phyloP scores from a whole-genome alignment of 2,888 invertebrate species.

The Plebejus argus region DNA sequence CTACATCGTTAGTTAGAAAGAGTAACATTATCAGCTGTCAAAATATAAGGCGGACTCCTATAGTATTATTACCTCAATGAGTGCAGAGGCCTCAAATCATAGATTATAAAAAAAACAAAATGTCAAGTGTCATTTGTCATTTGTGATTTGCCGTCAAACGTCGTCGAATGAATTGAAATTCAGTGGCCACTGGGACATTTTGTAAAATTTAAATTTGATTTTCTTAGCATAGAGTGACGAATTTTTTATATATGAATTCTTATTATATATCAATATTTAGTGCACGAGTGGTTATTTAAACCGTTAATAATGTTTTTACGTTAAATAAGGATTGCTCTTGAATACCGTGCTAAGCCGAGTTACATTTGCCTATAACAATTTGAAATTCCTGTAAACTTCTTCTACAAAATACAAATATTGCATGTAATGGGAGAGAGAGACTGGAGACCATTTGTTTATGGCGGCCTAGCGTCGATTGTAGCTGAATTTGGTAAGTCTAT shows the following conservation, averaged over 20 bases:
- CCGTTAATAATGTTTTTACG: background rate
- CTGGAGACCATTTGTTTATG: conserved; percentile 97
- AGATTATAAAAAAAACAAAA: too few relatives aligned
- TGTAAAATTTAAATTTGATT: background rate
- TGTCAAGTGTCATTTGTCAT: too few relatives aligned
- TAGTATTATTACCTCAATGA: too few relatives aligned
- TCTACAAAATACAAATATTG: conserved; percentile 37
- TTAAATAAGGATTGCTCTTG: background rate
- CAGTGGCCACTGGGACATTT: background rate
- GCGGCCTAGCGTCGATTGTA: conserved; percentile 94
- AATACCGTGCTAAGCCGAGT: background rate
- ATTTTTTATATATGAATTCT: background rate
- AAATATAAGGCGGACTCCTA: too few relatives aligned
- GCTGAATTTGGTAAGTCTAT: conserved; percentile 92
- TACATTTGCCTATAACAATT: background rate
- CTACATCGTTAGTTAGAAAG: too few relatives aligned
- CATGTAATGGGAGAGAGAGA: conserved; percentile 88
- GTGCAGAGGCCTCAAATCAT: too few relatives aligned
- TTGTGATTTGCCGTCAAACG: too few relatives aligned
- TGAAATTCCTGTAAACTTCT: background rate
- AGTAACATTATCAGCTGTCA: too few relatives aligned
- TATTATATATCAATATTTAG: background rate
- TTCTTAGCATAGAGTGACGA: background rate
- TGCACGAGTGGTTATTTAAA: background rate
- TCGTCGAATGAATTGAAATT: background rate